Evolutionary conservation across 2,888 invertebrate species (phyloP).

Genomic region (Pocota personata): DNA sequence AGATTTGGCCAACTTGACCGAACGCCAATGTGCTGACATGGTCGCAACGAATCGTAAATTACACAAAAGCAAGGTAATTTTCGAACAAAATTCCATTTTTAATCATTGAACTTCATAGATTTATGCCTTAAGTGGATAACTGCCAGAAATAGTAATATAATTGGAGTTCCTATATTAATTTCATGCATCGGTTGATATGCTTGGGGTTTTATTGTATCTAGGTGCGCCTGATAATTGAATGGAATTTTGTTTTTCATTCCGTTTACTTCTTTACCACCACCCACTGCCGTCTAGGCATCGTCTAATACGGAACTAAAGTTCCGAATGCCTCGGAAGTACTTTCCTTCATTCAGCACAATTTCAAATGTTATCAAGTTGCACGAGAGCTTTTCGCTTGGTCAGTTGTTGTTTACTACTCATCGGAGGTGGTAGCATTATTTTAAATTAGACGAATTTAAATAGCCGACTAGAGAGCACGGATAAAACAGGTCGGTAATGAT

Average conservation of each 20-base stretch:
- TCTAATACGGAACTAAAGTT: slow-evolving; percentile 28
- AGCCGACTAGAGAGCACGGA: background rate
- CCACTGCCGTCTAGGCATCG: slow-evolving; percentile 1
- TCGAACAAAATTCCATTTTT: too few relatives aligned
- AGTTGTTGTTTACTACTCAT: slow-evolving; percentile 44
- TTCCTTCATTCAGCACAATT: slow-evolving; percentile 20
- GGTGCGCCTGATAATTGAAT: slow-evolving; percentile 42
- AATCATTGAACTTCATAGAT: background rate
- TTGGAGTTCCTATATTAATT: slow-evolving; percentile 44
- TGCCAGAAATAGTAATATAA: background rate
- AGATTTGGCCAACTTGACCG: slow-evolving; percentile 78
- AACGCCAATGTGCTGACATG: slow-evolving; percentile 74
- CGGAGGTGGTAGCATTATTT: slow-evolving; percentile 19
- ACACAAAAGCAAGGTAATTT: slow-evolving; percentile 49
- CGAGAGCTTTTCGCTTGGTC: slow-evolving; percentile 61
- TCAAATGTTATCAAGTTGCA: slow-evolving; percentile 2
- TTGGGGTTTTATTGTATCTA: slow-evolving; percentile 9
- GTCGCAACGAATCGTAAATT: background rate
- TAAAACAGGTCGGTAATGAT: slow-evolving; percentile 39
- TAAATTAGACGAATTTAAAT: slow-evolving; percentile 24
- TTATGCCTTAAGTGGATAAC: background rate
- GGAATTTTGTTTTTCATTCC: background rate
- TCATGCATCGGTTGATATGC: slow-evolving; percentile 41
- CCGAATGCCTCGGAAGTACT: slow-evolving; percentile 22
- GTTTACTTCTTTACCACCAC: background rate